phyloP scores from a whole-genome alignment of 2,888 invertebrate species.

The Callimorpha dominula region DNA sequence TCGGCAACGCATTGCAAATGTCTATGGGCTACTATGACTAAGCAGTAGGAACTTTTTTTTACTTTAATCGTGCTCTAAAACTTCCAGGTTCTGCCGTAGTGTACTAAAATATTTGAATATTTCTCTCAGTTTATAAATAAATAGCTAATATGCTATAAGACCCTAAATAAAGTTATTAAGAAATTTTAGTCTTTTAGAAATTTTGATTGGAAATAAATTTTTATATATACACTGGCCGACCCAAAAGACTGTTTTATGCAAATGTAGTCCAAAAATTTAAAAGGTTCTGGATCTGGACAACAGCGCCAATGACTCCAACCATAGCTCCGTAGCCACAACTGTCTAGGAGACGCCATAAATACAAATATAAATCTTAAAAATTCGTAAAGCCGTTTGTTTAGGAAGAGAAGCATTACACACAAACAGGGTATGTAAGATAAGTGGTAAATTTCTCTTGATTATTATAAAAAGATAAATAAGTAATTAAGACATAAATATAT shows the following conservation, averaged over 20 bases:
- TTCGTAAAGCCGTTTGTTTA: no score
- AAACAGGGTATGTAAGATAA: no score
- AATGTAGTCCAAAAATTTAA: not conserved
- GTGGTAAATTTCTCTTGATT: not conserved
- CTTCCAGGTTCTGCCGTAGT: no score
- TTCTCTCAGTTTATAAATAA: not conserved
- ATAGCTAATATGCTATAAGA: not conserved
- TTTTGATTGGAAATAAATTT: no score
- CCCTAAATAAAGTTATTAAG: not conserved
- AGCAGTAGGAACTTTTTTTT: no score
- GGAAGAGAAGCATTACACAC: no score
- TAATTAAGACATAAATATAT: not conserved
- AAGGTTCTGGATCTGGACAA: not conserved
- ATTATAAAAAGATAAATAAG: not conserved
- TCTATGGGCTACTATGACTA: no score
- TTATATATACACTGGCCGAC: not conserved
- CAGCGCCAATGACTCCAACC: not conserved
- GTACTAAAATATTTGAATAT: not conserved
- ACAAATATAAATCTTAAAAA: not conserved
- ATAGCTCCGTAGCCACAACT: not conserved
- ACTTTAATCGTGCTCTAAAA: no score
- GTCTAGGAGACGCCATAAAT: not conserved
- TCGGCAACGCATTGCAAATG: no score
- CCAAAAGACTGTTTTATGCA: not conserved
- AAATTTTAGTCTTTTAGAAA: not conserved